Evolutionary conservation across 2,888 invertebrate genomes (phyloP).

Genomic region (Drosophila quinaria): DNA sequence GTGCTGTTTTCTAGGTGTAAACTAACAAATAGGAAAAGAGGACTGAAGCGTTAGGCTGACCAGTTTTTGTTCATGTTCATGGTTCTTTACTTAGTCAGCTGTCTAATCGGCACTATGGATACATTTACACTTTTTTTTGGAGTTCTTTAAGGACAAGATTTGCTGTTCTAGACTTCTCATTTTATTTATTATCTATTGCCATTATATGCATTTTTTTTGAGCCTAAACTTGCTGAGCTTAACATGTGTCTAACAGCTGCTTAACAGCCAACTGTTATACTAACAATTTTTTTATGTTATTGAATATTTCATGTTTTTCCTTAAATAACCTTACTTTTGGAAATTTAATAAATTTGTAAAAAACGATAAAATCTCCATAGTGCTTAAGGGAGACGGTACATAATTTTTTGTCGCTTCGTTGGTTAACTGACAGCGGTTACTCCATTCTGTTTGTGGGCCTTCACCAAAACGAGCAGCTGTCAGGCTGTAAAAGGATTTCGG

Average conservation of each 20-base stretch:
- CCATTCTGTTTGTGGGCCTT: slow-evolving; percentile 15
- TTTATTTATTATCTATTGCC: too few relatives aligned
- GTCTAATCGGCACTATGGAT: slow-evolving; percentile 5
- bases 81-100: slow-evolving; percentile 4
- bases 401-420: slow-evolving; percentile 72
- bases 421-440: slow-evolving; percentile 60
- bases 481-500: slow-evolving; percentile 30
- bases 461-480: slow-evolving; percentile 45
- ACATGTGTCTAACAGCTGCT: too few relatives aligned
- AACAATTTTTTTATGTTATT: too few relatives aligned
- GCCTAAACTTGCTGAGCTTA: too few relatives aligned
- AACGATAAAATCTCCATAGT: background rate
- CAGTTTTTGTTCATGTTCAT: slow-evolving; percentile 12
- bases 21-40: slow-evolving; percentile 62
- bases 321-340: too few relatives aligned
- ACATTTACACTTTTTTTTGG: background rate
- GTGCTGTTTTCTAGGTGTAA: slow-evolving; percentile 58
- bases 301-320: too few relatives aligned
- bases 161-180: too few relatives aligned
- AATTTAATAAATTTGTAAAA: too few relatives aligned
- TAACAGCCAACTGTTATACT: too few relatives aligned
- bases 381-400: slow-evolving; percentile 51
- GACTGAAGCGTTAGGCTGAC: slow-evolving; percentile 21
- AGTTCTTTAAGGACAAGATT: too few relatives aligned
- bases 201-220: too few relatives aligned